These are phyloP conservation scores for Poeciliopsis prolifica DNA, from an alignment of 2,113 vertebrate species.

Conservation along the genomic window DNA sequence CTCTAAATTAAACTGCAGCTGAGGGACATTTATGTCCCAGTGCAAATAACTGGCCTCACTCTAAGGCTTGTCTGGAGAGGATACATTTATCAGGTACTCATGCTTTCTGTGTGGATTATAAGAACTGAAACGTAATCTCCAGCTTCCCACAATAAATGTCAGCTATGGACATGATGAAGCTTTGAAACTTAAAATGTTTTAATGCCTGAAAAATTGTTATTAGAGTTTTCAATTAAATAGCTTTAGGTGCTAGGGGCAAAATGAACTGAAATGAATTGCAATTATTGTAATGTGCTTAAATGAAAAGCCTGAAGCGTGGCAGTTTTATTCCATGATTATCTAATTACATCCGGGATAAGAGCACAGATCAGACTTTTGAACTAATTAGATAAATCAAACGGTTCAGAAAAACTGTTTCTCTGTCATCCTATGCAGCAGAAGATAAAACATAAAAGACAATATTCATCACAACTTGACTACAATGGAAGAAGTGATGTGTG, in stretches of 20 bases:
- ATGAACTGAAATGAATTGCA: conserved; percentile 42
- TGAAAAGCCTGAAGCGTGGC: conserved; percentile 39
- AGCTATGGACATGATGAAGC: conserved; percentile 21
- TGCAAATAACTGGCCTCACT: conserved; percentile 17
- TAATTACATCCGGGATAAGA: conserved; percentile 47
- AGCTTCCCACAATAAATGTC: conserved; percentile 22
- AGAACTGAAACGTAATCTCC: conserved; percentile 29
- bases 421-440: background rate
- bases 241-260: conserved; percentile 20
- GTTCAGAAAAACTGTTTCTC: conserved; percentile 18
- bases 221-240: conserved; percentile 24
- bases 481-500: too few species aligned
- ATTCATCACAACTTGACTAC: background rate
- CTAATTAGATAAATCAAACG: conserved; percentile 52
- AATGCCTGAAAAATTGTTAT: conserved; percentile 10
- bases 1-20: conserved; percentile 14
- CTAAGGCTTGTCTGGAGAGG: conserved; percentile 10
- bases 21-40: conserved; percentile 25
- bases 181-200: conserved; percentile 12
- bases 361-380: conserved; percentile 44
- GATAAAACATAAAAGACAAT: background rate
- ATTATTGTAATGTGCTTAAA: conserved; percentile 41
- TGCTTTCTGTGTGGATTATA: conserved; percentile 31
- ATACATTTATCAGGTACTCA: conserved; percentile 30
- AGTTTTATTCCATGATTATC: conserved; percentile 42